Percentiles rank a stretch among this genome's conserved stretches.
Conservation (phyloP, 2,888 invertebrate genomes). For the Diarsia rubi region DNA sequence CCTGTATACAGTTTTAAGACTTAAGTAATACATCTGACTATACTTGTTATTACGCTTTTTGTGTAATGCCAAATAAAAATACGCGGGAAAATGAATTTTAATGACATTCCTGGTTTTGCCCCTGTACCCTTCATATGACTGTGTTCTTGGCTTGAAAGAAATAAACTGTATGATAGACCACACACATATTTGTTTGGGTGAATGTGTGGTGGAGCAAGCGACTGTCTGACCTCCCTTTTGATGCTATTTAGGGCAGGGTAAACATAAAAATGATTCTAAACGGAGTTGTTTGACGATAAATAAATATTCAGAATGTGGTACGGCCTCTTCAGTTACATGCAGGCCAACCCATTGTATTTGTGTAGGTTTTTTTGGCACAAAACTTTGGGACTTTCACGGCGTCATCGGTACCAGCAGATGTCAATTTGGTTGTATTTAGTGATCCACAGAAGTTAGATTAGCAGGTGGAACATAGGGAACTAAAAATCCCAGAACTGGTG, state of each 20-base stretch:
- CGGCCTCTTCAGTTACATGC: not conserved
- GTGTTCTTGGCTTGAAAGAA: conserved; percentile 1
- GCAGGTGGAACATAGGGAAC: too few relatives aligned
- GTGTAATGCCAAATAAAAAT: too few relatives aligned
- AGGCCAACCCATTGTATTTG: not conserved
- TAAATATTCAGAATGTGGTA: conserved; percentile 19
- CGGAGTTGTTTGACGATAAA: conserved; percentile 3
- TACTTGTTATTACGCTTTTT: too few relatives aligned
- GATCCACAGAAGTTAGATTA: not conserved
- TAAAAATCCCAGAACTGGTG: not conserved
- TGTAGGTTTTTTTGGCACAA: not conserved
- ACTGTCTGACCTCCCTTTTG: conserved; percentile 11
- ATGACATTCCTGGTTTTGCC: too few relatives aligned
- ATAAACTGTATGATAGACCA: not conserved
- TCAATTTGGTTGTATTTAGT: not conserved
- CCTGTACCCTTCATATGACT: too few relatives aligned
- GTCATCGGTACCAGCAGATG: not conserved
- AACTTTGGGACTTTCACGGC: not conserved
- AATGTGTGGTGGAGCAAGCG: not conserved
- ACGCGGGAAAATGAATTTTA: too few relatives aligned
- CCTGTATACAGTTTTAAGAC: too few relatives aligned
- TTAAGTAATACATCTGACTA: too few relatives aligned
- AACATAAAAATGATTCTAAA: conserved; percentile 26
- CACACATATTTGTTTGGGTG: conserved; percentile 11
- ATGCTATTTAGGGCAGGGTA: conserved; percentile 13